Percentiles rank a stretch among this genome's conserved stretches.
Evolutionary conservation across 1,140 invertebrate genomes (phyloP).

Genomic region (Pantala flavescens): DNA sequence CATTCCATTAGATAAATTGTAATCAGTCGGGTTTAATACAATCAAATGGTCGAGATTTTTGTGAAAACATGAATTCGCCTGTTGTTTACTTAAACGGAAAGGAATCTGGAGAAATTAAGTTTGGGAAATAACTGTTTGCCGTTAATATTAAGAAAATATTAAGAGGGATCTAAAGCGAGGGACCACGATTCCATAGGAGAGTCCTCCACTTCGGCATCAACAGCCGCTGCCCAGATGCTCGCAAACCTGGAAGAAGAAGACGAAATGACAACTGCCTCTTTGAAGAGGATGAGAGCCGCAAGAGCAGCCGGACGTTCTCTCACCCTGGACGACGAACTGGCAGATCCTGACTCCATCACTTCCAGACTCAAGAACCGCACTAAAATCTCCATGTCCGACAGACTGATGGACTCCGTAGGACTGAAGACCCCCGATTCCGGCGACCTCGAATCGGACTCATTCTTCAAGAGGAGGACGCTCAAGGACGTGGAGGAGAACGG

Average conservation of each 20-base stretch:
- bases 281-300: constrained; percentile 12
- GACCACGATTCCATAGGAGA: neutral
- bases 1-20: too few species aligned
- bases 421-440: constrained; percentile 17
- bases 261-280: constrained; percentile 9
- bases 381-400: constrained; percentile 9
- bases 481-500: constrained; percentile 17
- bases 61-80: too few species aligned
- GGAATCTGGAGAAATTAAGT: too few species aligned
- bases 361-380: constrained; percentile 28
- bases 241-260: constrained; percentile 15
- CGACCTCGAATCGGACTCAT: constrained; percentile 20
- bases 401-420: constrained; percentile 19
- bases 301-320: neutral
- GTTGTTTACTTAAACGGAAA: too few species aligned
- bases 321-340: constrained; percentile 21
- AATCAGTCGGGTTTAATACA: too few species aligned
- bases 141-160: neutral
- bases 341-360: constrained; percentile 28
- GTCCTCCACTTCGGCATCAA: neutral
- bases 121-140: too few species aligned
- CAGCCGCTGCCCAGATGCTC: neutral
- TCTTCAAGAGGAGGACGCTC: constrained; percentile 12
- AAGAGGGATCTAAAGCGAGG: neutral
- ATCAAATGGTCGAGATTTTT: too few species aligned